Conservation (phyloP, 2,113 vertebrate genomes). For the Centrocercus urophasianus region DNA sequence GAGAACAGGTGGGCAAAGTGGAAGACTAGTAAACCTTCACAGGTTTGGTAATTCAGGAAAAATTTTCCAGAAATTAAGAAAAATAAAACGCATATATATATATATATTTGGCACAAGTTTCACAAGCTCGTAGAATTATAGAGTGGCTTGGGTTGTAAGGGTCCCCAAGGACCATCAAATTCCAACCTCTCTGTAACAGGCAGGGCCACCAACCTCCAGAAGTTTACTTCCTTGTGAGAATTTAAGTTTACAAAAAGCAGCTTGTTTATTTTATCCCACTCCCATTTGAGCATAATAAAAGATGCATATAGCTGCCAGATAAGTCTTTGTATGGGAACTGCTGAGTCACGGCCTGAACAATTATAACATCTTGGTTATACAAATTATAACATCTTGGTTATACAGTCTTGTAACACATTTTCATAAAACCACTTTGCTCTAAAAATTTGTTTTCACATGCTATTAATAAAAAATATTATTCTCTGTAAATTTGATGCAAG, state of each 20-base stretch:
- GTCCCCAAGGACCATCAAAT: too few species aligned
- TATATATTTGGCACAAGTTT: not conserved
- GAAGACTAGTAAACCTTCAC: not conserved
- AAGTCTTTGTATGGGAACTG: too few species aligned
- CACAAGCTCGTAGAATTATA: too few species aligned
- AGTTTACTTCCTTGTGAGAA: not conserved
- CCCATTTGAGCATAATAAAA: not conserved
- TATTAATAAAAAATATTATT: not conserved
- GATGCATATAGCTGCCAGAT: not conserved
- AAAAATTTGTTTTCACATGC: fast-evolving
- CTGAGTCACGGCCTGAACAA: too few species aligned
- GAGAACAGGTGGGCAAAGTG: not conserved
- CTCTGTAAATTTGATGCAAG: not conserved
- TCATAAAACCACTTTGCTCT: fast-evolving
- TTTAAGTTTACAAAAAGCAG: not conserved
- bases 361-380: too few species aligned
- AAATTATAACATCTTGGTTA: too few species aligned
- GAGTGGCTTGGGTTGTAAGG: too few species aligned
- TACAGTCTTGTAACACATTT: not conserved
- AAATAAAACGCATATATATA: not conserved
- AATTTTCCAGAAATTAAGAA: not conserved
- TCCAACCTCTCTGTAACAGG: too few species aligned
- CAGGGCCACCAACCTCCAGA: too few species aligned
- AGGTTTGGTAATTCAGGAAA: not conserved
- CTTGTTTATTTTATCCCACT: not conserved